Evolutionary conservation across 2,888 invertebrate species (phyloP), one percentile per base, ranked within the genome.

Genomic region (Lithodes maja): DNA sequence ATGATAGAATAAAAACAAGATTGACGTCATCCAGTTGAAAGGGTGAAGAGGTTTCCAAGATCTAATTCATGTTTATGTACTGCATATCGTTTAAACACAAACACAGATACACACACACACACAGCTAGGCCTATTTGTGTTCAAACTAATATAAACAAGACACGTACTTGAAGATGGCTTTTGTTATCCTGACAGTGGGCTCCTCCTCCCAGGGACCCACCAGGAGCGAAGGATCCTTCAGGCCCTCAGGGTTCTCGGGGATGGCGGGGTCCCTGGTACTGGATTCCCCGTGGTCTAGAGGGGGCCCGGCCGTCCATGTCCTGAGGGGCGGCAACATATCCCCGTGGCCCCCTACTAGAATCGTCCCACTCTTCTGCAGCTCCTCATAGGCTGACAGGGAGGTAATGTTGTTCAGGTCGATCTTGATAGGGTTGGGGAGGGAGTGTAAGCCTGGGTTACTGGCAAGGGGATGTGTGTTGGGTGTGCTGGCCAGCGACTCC

Each of bases 211-310:
- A 90, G 17, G 80, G 90, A 1, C 90, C 90, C 33, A 88, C 83
- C 12, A 90, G 79, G 17, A 90, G 90, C 5, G 82, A 85, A 2
- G 90, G 90, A 75, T 90, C 85, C 53, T 88, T 87, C 2, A 90
- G 88, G 7, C 90, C 90, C 75, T 81, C 90, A 17, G 90, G 90
- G 49, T 90, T 90, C 3, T 88, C 90, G 9, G 90, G 90, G 53
- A 90, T 80, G 54, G 88, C 87, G 2, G 90, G 88, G 49, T 90
- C 88, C 50, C 84, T 83, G 9, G 90, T 90, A 68, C 87, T 90
- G 33, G 84, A 81, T 15, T 86, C 86, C 15, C 68, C 68, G 9
- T 61, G 77, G 50, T 82, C 82, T 3, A 61, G 61, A 5, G 77
- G 33, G 2, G 86, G 86, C 17, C 75, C 55, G 15, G 86, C 86